These are phyloP conservation scores for Coecobrya sp. DNA, from an alignment of 2,888 invertebrate genomes.

Conservation along the genomic window DNA sequence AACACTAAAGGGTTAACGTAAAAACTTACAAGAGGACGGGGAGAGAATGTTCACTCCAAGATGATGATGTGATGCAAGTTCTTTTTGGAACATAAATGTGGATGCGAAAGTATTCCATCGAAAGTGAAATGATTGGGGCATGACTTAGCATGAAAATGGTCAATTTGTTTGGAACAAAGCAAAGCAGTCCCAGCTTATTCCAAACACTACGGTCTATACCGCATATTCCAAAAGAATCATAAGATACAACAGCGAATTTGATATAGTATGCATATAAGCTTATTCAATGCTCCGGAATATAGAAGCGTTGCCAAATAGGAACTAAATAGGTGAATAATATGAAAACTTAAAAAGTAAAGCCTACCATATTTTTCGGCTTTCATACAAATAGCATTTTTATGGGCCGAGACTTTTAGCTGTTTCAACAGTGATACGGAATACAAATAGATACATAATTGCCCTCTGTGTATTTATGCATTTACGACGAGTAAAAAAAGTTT, in stretches of 20 bases:
- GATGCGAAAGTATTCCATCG: constrained; percentile 35
- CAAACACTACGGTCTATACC: neutral
- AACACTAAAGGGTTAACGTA: neutral
- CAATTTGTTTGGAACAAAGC: constrained; percentile 42
- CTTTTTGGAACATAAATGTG: constrained; percentile 34
- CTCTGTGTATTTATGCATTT: neutral
- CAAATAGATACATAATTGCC: constrained; percentile 43
- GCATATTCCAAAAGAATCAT: neutral
- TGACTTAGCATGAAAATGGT: constrained; percentile 79
- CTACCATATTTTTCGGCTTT: constrained; percentile 4
- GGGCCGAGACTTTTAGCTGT: neutral
- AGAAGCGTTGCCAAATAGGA: neutral
- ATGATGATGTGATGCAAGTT: constrained; percentile 61
- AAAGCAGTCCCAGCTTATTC: neutral
- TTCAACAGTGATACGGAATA: constrained; percentile 7
- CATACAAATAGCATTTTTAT: neutral
- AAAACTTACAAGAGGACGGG: neutral
- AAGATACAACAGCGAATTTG: neutral
- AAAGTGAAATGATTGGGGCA: constrained; percentile 78
- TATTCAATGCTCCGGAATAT: neutral
- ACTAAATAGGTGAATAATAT: neutral
- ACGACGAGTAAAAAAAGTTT: neutral
- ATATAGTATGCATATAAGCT: neutral
- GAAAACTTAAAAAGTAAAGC: neutral
- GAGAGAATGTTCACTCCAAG: neutral